phyloP scores from a whole-genome alignment of 2,888 invertebrate species.

The Leucophenga maculata region DNA sequence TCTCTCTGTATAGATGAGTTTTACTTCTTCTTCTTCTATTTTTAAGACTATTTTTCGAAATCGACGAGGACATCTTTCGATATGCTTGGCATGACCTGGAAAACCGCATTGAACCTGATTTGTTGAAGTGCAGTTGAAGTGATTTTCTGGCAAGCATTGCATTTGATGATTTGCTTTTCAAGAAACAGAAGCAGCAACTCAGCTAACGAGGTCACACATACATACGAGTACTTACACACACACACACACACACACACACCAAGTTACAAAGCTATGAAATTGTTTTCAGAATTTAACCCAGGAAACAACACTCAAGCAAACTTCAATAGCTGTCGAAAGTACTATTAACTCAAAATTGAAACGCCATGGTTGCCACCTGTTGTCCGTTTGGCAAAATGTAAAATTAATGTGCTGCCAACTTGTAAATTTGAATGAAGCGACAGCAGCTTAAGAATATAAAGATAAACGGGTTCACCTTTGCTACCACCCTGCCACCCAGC shows the following conservation, averaged over 20 bases:
- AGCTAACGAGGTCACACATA: conserved; percentile 21
- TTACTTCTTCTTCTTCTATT: neutral
- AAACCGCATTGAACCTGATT: conserved; percentile 27
- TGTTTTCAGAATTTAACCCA: too few species aligned
- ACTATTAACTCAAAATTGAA: too few species aligned
- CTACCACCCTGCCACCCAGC: too few species aligned
- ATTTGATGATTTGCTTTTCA: neutral
- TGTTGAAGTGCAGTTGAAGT: conserved; percentile 25
- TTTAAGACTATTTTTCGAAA: too few species aligned
- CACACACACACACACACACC: too few species aligned
- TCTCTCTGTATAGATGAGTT: neutral
- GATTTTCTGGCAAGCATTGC: conserved; percentile 22
- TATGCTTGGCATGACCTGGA: conserved; percentile 5
- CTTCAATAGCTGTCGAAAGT: too few species aligned
- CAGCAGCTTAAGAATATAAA: neutral
- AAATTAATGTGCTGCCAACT: conserved; percentile 37
- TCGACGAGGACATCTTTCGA: neutral
- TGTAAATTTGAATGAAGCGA: conserved; percentile 33
- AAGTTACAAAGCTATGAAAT: too few species aligned
- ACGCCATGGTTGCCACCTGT: neutral
- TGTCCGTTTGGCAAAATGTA: conserved; percentile 10
- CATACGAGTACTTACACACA: neutral
- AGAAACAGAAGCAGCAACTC: neutral
- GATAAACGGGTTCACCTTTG: too few species aligned
- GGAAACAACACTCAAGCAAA: too few species aligned